A percentile compares a stretch with the other conserved stretches of the same genome.
Evolutionary conservation across 1,140 invertebrate species (phyloP).

Genomic region (Planococcus citri): DNA sequence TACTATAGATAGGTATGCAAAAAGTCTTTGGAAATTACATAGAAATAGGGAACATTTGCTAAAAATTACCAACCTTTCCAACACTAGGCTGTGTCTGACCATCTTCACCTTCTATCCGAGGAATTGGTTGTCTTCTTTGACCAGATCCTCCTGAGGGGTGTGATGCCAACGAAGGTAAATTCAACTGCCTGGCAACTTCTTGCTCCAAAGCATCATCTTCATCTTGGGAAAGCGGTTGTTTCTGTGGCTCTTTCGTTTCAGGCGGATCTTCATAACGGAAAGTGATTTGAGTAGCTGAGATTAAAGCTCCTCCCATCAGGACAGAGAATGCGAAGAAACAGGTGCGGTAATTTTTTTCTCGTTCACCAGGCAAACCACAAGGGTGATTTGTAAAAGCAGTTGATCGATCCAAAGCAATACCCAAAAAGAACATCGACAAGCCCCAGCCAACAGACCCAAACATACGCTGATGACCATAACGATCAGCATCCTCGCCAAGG

Average conservation of each 20-base stretch:
- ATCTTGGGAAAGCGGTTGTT: conserved; percentile 34
- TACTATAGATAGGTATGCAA: too few relatives aligned
- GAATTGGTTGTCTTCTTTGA: conserved; percentile 33
- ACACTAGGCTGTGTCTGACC: conserved; percentile 33
- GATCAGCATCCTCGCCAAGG: conserved; percentile 80
- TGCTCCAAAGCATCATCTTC: conserved; percentile 63
- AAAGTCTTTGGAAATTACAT: too few relatives aligned
- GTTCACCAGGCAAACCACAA: conserved; percentile 68
- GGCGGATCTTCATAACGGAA: conserved; percentile 56
- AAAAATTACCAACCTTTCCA: conserved; percentile 43
- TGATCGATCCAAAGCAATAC: conserved; percentile 94
- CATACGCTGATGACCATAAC: conserved; percentile 94
- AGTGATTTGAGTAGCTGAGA: conserved; percentile 80
- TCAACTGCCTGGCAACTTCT: conserved; percentile 59
- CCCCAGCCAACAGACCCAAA: conserved; percentile 98
- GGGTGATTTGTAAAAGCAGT: conserved; percentile 79
- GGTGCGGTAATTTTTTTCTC: conserved; percentile 95
- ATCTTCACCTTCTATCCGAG: conserved; percentile 29
- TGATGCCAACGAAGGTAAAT: conserved; percentile 55
- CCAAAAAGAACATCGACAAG: conserved; percentile 95
- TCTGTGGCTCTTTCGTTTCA: conserved; percentile 26
- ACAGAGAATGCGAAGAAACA: conserved; percentile 97
- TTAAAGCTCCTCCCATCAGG: conserved; percentile 86
- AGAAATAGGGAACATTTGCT: too few relatives aligned
- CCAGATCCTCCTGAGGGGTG: neutral